phyloP scores from a whole-genome alignment of 1,140 invertebrate species.

The Octopus bimaculoides region DNA sequence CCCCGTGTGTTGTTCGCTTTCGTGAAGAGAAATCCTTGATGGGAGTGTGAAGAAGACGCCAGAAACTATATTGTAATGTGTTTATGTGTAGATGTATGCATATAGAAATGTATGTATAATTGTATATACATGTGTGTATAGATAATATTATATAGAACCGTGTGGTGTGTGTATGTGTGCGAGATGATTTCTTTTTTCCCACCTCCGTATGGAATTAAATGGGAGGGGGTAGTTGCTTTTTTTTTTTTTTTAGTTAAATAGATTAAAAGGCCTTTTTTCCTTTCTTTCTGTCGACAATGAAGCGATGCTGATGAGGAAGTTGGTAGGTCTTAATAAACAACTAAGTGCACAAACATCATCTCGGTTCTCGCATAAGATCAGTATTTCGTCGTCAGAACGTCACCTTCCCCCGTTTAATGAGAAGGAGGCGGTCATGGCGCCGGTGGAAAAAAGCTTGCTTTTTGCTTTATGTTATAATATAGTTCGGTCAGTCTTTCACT shows the following conservation, averaged over 20 bases:
- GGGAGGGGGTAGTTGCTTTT: neutral
- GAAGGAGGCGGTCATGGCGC: conserved; percentile 2
- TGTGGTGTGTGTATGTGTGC: too few species aligned
- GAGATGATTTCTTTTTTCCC: too few species aligned
- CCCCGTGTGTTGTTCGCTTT: too few species aligned
- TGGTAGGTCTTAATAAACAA: neutral
- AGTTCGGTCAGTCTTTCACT: neutral
- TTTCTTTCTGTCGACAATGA: neutral
- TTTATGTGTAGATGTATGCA: too few species aligned
- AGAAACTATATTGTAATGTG: too few species aligned
- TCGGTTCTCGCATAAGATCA: neutral
- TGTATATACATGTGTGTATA: too few species aligned
- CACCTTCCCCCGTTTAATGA: neutral
- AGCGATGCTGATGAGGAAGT: neutral
- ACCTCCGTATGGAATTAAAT: too few species aligned
- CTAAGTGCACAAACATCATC: neutral
- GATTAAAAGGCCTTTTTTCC: neutral
- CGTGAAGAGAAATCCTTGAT: too few species aligned
- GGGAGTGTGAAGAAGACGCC: too few species aligned
- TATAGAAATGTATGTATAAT: too few species aligned
- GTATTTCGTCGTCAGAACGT: neutral
- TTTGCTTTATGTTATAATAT: neutral
- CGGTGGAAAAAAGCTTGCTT: neutral
- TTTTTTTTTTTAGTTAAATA: neutral
- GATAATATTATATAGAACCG: too few species aligned